Percentiles rank a stretch among this genome's conserved stretches.
phyloP scores from a whole-genome alignment of 23 tunicate species.

The Ascidia mentula region DNA sequence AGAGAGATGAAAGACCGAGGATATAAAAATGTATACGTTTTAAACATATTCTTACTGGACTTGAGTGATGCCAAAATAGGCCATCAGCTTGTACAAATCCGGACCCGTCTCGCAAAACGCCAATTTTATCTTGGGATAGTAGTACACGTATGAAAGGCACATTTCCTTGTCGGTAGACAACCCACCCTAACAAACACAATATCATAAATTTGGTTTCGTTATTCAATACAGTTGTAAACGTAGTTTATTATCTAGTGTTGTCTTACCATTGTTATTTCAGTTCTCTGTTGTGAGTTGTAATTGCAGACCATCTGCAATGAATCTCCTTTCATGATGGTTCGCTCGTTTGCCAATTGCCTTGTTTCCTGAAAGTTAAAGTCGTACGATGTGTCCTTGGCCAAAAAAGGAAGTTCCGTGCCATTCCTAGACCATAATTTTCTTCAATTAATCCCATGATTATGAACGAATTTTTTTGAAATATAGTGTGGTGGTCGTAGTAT shows the following conservation, averaged over 20 bases:
- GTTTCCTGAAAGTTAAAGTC: constrained; percentile 74
- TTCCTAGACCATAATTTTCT: not conserved
- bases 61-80: constrained; percentile 25
- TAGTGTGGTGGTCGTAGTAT: too few relatives aligned
- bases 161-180: constrained; percentile 41
- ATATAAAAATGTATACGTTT: not conserved
- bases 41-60: constrained; percentile 3
- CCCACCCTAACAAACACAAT: constrained; percentile 46
- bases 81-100: not conserved
- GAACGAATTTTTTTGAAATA: too few relatives aligned
- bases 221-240: not conserved
- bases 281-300: constrained; percentile 26
- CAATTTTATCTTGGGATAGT: constrained; percentile 37
- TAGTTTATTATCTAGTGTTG: not conserved
- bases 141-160: constrained; percentile 48
- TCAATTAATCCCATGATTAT: too few relatives aligned
- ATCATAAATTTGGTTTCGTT: not conserved
- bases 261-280: constrained; percentile 40
- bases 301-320: constrained; percentile 44
- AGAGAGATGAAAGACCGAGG: not conserved
- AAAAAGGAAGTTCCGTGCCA: constrained; percentile 33
- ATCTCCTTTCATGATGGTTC: constrained; percentile 26
- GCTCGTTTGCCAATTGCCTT: constrained; percentile 19
- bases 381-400: constrained; percentile 38
- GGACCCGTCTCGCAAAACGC: constrained; percentile 20